Base-by-base conservation (phyloP, 1,140 invertebrate species). In the Caenorhabditis brenneri region DNA sequence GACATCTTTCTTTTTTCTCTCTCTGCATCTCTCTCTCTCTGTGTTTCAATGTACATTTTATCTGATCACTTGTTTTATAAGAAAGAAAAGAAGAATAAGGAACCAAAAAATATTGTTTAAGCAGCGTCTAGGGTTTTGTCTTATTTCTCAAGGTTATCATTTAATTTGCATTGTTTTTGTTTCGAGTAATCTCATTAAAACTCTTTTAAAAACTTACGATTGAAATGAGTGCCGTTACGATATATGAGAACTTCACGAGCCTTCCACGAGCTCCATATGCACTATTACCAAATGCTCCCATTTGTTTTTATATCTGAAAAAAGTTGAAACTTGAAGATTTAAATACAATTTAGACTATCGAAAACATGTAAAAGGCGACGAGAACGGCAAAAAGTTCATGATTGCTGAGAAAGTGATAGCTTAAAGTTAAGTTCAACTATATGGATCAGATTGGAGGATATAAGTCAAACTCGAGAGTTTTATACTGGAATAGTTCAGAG, bases 281-380 rank as follows among this genome's bases (percentile, higher is more conserved):
- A 55, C 89, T 89, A 31, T 87, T 46, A 65, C 87, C 86, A 51
- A 89, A 89, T 31, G 89, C 86, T 31, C 87, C 87, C 87, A 88
- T 88, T 39, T 51, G 15, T n/a, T n/a, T n/a, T n/a, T n/a, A n/a
- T n/a, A n/a, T n/a, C n/a, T n/a, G n/a, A n/a, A n/a, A n/a, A n/a
- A n/a, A n/a, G n/a, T n/a, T n/a, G n/a, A n/a, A n/a, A n/a, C n/a
- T n/a, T n/a, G n/a, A n/a, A n/a, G n/a, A n/a, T n/a, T n/a, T n/a
- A n/a, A n/a, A n/a, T n/a, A n/a, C n/a, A n/a, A n/a, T n/a, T n/a
- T n/a, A n/a, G n/a, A n/a, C n/a, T n/a, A n/a, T n/a, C n/a, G n/a
- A n/a, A n/a, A n/a, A n/a, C n/a, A n/a, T n/a, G n/a, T n/a, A n/a
- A n/a, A n/a, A n/a, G n/a, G n/a, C n/a, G n/a, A n/a, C n/a, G n/a